Percentiles rank a stretch among this genome's conserved stretches.
These are phyloP conservation scores for Apostichopus californicus DNA, from an alignment of 35 echinoderm and acorn worm species.

Conservation along the genomic window DNA sequence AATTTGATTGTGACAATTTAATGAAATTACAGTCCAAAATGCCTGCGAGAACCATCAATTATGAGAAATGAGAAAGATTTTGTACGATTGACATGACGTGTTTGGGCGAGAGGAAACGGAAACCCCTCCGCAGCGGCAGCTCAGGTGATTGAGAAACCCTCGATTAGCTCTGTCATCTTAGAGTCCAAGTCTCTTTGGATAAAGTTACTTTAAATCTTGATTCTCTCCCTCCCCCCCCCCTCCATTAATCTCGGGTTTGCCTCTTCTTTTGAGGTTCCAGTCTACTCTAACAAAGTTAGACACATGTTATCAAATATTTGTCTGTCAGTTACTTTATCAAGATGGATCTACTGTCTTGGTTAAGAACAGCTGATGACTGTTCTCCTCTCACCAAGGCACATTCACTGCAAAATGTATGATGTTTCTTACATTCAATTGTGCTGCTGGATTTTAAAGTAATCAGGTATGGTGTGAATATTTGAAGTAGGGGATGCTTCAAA, in stretches of 20 bases:
- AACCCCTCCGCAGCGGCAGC: background rate
- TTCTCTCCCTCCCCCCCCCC: background rate
- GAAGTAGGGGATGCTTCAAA: too few relatives aligned
- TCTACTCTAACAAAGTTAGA: conserved; percentile 43
- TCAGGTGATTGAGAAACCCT: conserved; percentile 22
- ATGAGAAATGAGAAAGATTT: conserved; percentile 45
- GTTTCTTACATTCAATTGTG: too few relatives aligned
- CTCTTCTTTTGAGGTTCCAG: background rate
- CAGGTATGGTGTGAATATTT: too few relatives aligned
- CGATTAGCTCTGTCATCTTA: conserved; percentile 34
- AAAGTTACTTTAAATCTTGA: conserved; percentile 5
- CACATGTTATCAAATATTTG: conserved; percentile 46
- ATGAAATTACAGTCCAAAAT: conserved; percentile 51
- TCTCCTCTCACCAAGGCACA: too few relatives aligned
- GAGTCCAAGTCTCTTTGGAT: background rate
- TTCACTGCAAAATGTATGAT: too few relatives aligned
- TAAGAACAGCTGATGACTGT: conserved; percentile 18
- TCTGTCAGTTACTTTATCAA: conserved; percentile 26
- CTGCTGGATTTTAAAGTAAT: too few relatives aligned
- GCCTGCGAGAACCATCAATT: conserved; percentile 46
- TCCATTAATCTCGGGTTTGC: conserved; percentile 30
- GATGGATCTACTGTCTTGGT: conserved; percentile 20
- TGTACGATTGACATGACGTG: conserved; percentile 30
- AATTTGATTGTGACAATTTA: conserved; percentile 54
- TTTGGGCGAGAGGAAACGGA: conserved; percentile 37